These are phyloP conservation scores for Acrocera orbiculus DNA, from an alignment of 2,888 invertebrate species.

Conservation along the genomic window DNA sequence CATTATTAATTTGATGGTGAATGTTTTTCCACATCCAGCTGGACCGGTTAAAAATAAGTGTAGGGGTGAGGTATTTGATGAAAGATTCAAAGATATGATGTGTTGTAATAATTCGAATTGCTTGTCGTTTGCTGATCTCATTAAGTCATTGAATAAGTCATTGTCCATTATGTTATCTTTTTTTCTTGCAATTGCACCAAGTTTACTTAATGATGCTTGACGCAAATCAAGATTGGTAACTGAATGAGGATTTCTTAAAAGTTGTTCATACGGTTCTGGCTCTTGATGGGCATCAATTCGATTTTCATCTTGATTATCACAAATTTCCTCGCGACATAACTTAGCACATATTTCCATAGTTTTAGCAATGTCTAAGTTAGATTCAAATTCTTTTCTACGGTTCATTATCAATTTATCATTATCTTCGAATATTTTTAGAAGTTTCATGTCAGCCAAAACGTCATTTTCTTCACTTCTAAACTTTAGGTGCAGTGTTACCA, in stretches of 20 bases:
- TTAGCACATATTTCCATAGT: no score
- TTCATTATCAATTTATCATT: no score
- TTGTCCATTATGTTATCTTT: constrained; percentile 15
- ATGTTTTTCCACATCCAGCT: constrained; percentile 20
- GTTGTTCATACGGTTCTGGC: constrained; percentile 12
- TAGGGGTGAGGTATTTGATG: constrained; percentile 8
- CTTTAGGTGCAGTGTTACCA: no score
- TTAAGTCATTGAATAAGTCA: constrained; percentile 13
- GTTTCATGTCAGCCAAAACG: no score
- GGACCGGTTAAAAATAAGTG: constrained; percentile 20
- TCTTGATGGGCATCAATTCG: no score
- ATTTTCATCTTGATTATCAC: no score
- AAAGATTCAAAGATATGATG: constrained; percentile 10
- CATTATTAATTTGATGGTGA: constrained; percentile 24
- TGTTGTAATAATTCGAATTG: constrained; percentile 14
- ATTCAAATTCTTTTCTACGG: no score
- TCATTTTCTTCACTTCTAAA: no score
- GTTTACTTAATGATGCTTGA: constrained; percentile 13
- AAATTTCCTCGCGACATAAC: no score
- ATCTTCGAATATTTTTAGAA: no score
- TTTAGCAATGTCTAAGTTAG: no score
- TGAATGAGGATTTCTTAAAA: constrained; percentile 13
- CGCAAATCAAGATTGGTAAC: constrained; percentile 13
- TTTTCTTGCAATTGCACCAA: constrained; percentile 16
- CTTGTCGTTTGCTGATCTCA: constrained; percentile 14